These are phyloP conservation scores for Cryptomyrus ogoouensis DNA, from an alignment of 2,113 vertebrate species.

Conservation along the genomic window DNA sequence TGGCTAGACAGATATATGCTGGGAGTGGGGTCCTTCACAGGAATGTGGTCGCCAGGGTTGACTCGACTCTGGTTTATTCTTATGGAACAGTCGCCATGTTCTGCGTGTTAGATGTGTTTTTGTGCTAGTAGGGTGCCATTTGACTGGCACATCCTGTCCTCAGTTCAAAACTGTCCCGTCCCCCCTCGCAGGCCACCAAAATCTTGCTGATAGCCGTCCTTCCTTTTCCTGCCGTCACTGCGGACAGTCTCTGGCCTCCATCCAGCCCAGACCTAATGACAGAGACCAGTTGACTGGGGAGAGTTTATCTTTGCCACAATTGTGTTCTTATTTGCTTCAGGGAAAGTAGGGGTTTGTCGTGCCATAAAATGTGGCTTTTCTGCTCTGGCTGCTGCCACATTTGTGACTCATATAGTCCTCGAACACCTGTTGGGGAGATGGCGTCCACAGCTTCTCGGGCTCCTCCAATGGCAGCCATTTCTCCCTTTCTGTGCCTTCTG, in stretches of 20 bases:
- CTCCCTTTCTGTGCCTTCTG: not conserved
- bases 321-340: not conserved
- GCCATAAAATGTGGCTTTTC: not conserved
- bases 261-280: not conserved
- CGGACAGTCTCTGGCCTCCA: conserved; percentile 11
- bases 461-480: not conserved
- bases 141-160: not conserved
- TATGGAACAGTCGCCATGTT: not conserved
- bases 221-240: conserved; percentile 15
- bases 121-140: not conserved
- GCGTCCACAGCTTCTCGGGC: not conserved
- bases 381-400: not conserved
- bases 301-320: not conserved
- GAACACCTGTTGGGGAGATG: not conserved
- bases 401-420: not conserved
- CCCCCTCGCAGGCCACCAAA: not conserved
- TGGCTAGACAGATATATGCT: not conserved
- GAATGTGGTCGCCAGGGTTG: not conserved
- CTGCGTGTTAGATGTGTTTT: not conserved
- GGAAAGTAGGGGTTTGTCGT: not conserved
- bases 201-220: not conserved
- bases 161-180: not conserved
- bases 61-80: not conserved
- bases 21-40: not conserved
- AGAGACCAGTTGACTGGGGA: not conserved